Percentiles rank a stretch among this genome's conserved stretches.
phyloP scores from a whole-genome alignment of 1,140 invertebrate genomes.

The Bombus haemorrhoidalis region DNA sequence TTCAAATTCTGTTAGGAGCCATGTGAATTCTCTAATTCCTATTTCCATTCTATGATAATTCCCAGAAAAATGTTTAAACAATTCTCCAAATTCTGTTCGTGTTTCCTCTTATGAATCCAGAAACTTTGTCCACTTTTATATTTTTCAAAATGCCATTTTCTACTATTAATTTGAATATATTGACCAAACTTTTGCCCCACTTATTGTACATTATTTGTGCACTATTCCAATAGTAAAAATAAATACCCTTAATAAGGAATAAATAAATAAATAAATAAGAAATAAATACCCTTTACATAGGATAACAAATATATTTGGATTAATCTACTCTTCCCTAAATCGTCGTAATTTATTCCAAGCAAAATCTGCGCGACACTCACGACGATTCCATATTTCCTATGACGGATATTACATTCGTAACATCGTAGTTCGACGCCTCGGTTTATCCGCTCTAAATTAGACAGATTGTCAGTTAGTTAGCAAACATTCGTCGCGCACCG shows the following conservation, averaged over 20 bases:
- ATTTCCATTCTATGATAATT: neutral
- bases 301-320: no score
- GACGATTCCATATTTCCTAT: no score
- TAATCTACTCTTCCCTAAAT: neutral
- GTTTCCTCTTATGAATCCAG: neutral
- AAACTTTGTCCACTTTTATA: neutral
- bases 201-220: no score
- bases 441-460: neutral
- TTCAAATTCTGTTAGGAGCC: neutral
- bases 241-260: no score
- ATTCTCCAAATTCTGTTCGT: neutral
- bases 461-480: conserved; percentile 57
- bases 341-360: neutral
- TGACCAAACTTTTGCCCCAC: no score
- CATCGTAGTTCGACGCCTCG: no score
- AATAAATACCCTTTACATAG: no score
- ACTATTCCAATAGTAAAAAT: neutral
- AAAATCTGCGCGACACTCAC: neutral
- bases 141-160: neutral
- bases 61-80: neutral
- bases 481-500: conserved; percentile 19
- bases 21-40: neutral
- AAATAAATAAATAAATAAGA: no score
- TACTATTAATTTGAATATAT: neutral
- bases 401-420: neutral